A percentile compares a stretch with the other conserved stretches of the same genome.
Conservation (phyloP, 37 sponge, comb jelly and placozoan genomes). For the Beroe ovata region DNA sequence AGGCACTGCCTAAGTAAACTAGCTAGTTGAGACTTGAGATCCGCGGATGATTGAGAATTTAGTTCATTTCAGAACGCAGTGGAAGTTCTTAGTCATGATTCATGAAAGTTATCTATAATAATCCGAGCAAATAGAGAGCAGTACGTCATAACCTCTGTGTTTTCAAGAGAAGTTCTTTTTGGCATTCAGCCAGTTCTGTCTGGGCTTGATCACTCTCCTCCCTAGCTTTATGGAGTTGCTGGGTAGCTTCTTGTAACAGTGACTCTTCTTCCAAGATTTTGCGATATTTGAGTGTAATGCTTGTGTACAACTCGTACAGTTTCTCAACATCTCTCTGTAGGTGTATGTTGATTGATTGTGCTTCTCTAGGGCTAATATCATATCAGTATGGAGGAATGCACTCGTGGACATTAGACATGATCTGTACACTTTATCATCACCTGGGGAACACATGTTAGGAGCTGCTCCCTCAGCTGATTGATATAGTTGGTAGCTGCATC, state of each 20-base stretch:
- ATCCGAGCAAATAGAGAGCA: too few species aligned
- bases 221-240: not conserved
- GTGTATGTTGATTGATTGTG: too few species aligned
- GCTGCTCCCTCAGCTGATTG: slow-evolving; percentile 28
- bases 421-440: too few species aligned
- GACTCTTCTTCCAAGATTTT: slow-evolving; percentile 42
- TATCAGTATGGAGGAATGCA: too few species aligned
- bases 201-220: not conserved
- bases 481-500: slow-evolving; percentile 33
- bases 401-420: too few species aligned
- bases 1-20: too few species aligned
- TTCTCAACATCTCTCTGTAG: slow-evolving; percentile 60
- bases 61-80: too few species aligned
- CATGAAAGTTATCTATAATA: too few species aligned
- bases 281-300: slow-evolving; percentile 20
- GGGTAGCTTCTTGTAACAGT: not conserved
- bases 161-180: slow-evolving; percentile 2
- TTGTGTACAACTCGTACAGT: slow-evolving; percentile 34
- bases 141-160: slow-evolving; percentile 56
- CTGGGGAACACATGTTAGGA: slow-evolving; percentile 31
- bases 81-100: too few species aligned
- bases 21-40: too few species aligned
- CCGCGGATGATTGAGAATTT: too few species aligned
- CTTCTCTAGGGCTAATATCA: too few species aligned
- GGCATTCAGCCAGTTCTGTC: slow-evolving; percentile 15